These are phyloP conservation scores for Lophochroa leadbeateri DNA, from an alignment of 2,113 vertebrate genomes.

Conservation along the genomic window DNA sequence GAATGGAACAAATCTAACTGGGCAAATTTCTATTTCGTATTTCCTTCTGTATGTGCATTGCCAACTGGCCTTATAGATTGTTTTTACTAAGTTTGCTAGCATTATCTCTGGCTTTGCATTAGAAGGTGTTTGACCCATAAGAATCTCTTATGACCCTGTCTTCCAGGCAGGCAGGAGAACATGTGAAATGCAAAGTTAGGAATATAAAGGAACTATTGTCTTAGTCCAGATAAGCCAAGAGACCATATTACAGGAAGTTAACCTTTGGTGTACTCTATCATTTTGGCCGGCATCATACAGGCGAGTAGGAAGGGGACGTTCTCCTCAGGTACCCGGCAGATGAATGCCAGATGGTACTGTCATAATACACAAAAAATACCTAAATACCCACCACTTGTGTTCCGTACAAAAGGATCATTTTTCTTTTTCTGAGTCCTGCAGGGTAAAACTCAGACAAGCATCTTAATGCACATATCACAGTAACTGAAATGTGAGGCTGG, in stretches of 20 bases:
- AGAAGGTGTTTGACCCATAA: constrained; percentile 2
- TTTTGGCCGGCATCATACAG: constrained; percentile 6
- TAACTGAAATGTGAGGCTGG: constrained; percentile 20
- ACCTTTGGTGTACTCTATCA: constrained; percentile 22
- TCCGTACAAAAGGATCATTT: constrained; percentile 43
- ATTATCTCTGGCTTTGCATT: not conserved
- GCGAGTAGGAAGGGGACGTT: constrained; percentile 37
- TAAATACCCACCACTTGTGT: not conserved
- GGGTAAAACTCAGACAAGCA: constrained; percentile 36
- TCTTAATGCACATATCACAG: constrained; percentile 37
- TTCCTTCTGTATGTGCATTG: not conserved
- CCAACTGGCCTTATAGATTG: not conserved
- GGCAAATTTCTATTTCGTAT: not conserved
- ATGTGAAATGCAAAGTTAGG: not conserved
- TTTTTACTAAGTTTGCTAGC: not conserved
- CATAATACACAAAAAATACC: constrained; percentile 38
- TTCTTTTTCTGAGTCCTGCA: constrained; percentile 33
- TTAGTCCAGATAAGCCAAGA: constrained; percentile 10
- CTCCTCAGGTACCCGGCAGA: constrained; percentile 42
- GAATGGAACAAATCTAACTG: constrained; percentile 13
- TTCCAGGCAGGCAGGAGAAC: not conserved
- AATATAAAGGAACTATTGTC: constrained; percentile 53
- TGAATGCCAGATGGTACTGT: constrained; percentile 67
- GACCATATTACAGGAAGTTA: constrained; percentile 41
- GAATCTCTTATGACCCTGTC: not conserved